Evolutionary conservation across 2,797 vertebrate genomes (phyloP).

Genomic region (Aldrovandia affinis): DNA sequence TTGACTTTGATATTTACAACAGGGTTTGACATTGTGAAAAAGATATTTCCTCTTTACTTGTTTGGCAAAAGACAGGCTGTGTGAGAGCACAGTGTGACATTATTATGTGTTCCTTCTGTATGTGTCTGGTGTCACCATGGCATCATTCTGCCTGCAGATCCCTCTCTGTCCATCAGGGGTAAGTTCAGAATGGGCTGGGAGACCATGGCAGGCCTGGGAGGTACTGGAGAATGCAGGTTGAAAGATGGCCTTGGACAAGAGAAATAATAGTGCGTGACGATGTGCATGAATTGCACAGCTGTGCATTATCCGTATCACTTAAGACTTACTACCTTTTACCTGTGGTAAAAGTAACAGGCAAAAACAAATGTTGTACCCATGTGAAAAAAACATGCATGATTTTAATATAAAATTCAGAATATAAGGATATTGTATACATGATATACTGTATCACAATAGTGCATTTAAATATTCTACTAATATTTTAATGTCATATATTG

Average conservation of each 20-base stretch:
- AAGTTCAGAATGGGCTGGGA: neutral
- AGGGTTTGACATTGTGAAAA: too few relatives aligned
- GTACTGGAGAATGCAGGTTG: neutral
- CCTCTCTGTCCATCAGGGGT: neutral
- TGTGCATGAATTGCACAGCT: neutral
- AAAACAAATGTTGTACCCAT: neutral
- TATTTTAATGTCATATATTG: neutral
- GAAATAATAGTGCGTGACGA: neutral
- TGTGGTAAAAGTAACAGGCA: neutral
- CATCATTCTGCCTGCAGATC: neutral
- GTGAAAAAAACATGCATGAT: neutral
- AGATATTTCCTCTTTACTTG: too few relatives aligned
- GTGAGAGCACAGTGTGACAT: neutral
- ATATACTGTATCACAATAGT: neutral
- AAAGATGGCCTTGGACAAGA: neutral
- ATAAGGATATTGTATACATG: too few relatives aligned
- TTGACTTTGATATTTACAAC: neutral
- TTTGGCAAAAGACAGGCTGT: neutral
- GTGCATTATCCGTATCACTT: neutral
- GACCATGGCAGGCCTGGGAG: neutral
- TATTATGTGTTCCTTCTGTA: neutral
- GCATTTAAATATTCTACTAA: neutral
- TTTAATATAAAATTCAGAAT: neutral
- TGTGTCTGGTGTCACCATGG: neutral
- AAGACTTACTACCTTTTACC: neutral